Evolutionary conservation across 2,797 vertebrate genomes (phyloP).

Genomic region (Bovichtus variegatus): DNA sequence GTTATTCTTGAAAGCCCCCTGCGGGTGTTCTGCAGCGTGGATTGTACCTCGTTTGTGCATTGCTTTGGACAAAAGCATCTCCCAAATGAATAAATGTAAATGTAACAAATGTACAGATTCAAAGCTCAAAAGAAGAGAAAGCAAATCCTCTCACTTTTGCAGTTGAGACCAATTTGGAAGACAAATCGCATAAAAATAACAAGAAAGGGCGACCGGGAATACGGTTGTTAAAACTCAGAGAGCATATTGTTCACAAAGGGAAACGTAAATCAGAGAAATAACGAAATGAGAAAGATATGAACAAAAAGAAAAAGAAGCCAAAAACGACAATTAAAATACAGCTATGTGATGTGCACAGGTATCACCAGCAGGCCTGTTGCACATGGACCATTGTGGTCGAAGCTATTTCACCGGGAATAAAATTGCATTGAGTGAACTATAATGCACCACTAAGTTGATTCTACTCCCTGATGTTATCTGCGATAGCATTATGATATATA

Average conservation of each 20-base stretch:
- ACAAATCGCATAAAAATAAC: neutral
- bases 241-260: neutral
- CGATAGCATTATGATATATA: neutral
- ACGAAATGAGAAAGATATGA: neutral
- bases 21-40: too few relatives aligned
- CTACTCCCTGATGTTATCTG: neutral
- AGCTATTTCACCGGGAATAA: neutral
- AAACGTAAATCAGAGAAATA: neutral
- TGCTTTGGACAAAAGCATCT: neutral
- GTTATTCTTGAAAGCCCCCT: neutral
- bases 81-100: neutral
- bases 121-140: constrained; percentile 5
- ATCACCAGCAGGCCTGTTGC: neutral
- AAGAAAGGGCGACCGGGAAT: neutral
- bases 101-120: neutral
- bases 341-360: neutral
- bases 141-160: neutral
- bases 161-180: neutral
- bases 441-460: neutral
- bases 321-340: neutral
- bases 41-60: neutral
- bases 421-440: neutral
- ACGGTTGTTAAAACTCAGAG: neutral
- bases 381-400: neutral
- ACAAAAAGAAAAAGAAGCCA: neutral